These are phyloP conservation scores for Phoxinus phoxinus DNA, from an alignment of 2,113 vertebrate genomes.

Conservation along the genomic window DNA sequence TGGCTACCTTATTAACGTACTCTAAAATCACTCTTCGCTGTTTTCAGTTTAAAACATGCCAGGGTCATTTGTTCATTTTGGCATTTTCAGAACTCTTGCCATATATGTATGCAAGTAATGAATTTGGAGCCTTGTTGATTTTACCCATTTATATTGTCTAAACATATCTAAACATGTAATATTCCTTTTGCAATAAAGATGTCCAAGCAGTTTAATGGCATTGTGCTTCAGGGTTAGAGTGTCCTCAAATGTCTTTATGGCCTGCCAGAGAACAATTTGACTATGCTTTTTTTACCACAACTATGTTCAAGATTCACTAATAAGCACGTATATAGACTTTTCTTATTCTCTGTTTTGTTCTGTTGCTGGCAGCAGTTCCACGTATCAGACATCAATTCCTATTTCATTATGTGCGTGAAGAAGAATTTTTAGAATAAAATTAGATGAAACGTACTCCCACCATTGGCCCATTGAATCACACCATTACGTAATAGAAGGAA, in stretches of 20 bases:
- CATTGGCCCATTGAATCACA: neutral
- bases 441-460: constrained; percentile 8
- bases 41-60: constrained; percentile 30
- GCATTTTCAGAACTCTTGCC: constrained; percentile 12
- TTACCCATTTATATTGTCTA: constrained; percentile 40
- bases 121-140: constrained; percentile 30
- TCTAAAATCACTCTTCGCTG: neutral
- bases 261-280: neutral
- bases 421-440: constrained; percentile 52
- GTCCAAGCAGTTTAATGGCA: constrained; percentile 16
- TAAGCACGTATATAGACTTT: no score
- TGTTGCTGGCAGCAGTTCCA: constrained; percentile 53
- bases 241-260: neutral
- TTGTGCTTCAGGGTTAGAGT: neutral
- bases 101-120: constrained; percentile 15
- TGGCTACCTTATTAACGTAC: constrained; percentile 33
- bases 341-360: constrained; percentile 6
- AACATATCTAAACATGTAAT: constrained; percentile 58
- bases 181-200: constrained; percentile 56
- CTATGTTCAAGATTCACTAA: neutral
- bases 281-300: constrained; percentile 1
- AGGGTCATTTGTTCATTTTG: constrained; percentile 24
- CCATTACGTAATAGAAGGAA: neutral
- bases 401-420: neutral
- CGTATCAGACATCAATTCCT: constrained; percentile 16